A percentile compares a stretch with the other conserved stretches of the same genome.
Evolutionary conservation across 2,113 vertebrate species (phyloP).

Genomic region (Theristicus caerulescens): DNA sequence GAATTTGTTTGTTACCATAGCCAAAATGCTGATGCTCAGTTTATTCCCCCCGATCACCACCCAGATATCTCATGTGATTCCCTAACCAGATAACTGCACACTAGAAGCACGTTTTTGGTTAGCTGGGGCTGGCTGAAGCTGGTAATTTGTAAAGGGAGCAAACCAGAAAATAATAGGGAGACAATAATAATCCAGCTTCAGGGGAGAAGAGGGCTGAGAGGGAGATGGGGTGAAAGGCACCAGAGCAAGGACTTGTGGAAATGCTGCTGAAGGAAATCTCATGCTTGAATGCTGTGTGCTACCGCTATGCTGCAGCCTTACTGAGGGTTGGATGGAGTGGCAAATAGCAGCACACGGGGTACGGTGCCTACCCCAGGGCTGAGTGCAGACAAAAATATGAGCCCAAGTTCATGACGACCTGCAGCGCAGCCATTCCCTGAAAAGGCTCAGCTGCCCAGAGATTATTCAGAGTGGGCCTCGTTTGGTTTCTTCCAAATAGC

Average conservation of each 20-base stretch:
- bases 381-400: not conserved
- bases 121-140: not conserved
- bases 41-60: not conserved
- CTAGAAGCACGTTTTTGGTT: not conserved
- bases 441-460: not conserved
- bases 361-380: not conserved
- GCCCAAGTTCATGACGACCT: not conserved
- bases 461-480: not conserved
- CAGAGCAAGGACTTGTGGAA: not conserved
- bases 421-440: not conserved
- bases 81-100: not conserved
- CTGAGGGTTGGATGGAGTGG: not conserved
- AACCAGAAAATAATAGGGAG: not conserved
- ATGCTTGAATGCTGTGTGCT: not conserved
- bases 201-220: not conserved
- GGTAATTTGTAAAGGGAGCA: not conserved
- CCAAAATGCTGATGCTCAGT: not conserved
- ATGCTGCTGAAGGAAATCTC: not conserved
- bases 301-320: not conserved
- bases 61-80: not conserved
- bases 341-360: accelerated
- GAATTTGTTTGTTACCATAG: not conserved
- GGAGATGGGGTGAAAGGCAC: not conserved
- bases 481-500: not conserved
- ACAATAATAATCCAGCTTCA: not conserved